Percentiles rank a stretch among this genome's conserved stretches.
These are phyloP conservation scores for Gallinago solitaria DNA, from an alignment of 2,797 vertebrate species.

Conservation along the genomic window DNA sequence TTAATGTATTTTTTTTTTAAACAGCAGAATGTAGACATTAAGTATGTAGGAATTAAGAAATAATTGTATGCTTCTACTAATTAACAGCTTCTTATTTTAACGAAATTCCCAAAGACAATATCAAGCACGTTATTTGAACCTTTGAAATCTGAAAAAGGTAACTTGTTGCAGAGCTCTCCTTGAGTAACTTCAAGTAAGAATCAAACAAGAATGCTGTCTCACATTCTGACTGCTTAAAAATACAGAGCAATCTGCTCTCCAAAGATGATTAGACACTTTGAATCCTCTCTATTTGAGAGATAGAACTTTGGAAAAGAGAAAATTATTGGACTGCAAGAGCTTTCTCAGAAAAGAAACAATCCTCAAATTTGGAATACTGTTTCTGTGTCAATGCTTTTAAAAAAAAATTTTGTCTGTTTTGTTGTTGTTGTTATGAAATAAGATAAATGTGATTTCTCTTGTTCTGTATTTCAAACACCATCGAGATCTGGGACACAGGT, in stretches of 20 bases:
- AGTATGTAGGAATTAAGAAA: not conserved
- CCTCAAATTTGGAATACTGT: not conserved
- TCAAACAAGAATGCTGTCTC: not conserved
- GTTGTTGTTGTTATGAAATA: not conserved
- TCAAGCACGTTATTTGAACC: not conserved
- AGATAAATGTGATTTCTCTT: not conserved
- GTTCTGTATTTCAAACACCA: not conserved
- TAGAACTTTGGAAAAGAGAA: not conserved
- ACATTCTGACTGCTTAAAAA: not conserved
- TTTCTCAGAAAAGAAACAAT: not conserved
- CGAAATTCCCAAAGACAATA: not conserved
- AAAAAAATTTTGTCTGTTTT: not conserved
- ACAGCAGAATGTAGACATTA: not conserved
- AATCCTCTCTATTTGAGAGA: not conserved
- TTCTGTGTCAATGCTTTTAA: not conserved
- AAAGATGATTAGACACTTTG: not conserved
- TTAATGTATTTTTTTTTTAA: not conserved
- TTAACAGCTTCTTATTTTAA: not conserved
- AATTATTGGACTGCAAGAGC: not conserved
- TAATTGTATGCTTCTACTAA: not conserved
- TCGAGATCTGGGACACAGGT: fast-evolving
- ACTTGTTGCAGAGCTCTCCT: not conserved
- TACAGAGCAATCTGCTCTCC: not conserved
- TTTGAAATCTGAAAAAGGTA: not conserved
- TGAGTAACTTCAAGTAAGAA: not conserved